Evolutionary conservation across 1,140 invertebrate species (phyloP).

Genomic region (Cyclargus thomasi): DNA sequence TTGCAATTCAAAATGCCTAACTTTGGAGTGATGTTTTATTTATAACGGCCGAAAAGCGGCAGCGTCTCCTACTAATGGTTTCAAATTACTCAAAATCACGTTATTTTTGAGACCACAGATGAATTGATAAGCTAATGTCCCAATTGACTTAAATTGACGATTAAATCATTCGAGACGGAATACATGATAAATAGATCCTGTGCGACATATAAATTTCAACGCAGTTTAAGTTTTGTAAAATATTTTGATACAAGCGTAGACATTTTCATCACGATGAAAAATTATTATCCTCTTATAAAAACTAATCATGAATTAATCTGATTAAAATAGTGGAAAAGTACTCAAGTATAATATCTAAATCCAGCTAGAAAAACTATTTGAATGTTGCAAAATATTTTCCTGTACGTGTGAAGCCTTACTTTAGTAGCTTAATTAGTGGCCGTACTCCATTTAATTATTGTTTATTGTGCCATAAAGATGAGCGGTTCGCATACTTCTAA

Average conservation of each 20-base stretch:
- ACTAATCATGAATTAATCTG: background rate
- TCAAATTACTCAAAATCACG: slow-evolving; percentile 20
- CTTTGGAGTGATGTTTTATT: slow-evolving; percentile 69
- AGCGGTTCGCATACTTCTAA: background rate
- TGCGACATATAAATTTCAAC: background rate
- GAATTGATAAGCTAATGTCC: slow-evolving; percentile 6
- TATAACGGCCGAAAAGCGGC: slow-evolving; percentile 56
- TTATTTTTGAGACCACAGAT: background rate
- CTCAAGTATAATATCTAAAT: background rate
- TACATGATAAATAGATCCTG: background rate
- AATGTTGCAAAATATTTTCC: background rate
- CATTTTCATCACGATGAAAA: background rate
- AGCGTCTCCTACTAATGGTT: slow-evolving; percentile 39
- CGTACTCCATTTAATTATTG: background rate
- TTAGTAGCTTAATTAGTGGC: slow-evolving; percentile 10
- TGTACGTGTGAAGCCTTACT: background rate
- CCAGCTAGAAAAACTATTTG: background rate
- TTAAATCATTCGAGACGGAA: background rate
- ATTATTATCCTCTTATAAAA: no score
- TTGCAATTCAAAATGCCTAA: slow-evolving; percentile 67
- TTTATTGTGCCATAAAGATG: slow-evolving; percentile 11
- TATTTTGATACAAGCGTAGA: background rate
- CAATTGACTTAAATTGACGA: background rate
- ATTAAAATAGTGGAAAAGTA: background rate
- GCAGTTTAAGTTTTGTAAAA: background rate